Evolutionary conservation across 2,797 vertebrate genomes (phyloP).

Genomic region (Brotula barbata): DNA sequence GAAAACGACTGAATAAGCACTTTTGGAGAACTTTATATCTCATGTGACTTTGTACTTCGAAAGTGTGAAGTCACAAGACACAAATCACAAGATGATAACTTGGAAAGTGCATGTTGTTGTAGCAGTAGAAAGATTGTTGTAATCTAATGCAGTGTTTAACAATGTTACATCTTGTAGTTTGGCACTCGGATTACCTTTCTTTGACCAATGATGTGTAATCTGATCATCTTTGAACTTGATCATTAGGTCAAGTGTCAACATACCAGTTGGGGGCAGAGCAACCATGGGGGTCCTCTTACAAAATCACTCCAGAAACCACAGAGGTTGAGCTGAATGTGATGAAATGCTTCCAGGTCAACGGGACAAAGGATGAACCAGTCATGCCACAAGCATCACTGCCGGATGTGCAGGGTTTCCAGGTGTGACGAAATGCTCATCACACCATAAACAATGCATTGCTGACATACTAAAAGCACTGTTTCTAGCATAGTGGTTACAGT

Average conservation of each 20-base stretch:
- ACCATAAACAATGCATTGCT: too few relatives aligned
- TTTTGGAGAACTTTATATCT: background rate
- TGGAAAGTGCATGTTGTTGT: too few relatives aligned
- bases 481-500: too few relatives aligned
- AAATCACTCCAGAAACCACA: constrained; percentile 81
- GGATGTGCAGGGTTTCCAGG: constrained; percentile 77
- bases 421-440: constrained; percentile 18
- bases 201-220: background rate
- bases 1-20: constrained; percentile 32
- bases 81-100: too few relatives aligned
- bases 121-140: too few relatives aligned
- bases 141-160: too few relatives aligned
- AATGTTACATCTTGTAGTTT: too few relatives aligned
- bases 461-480: too few relatives aligned
- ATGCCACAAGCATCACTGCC: constrained; percentile 74
- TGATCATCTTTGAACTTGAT: background rate
- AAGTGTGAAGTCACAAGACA: too few relatives aligned
- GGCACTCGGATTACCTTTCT: background rate
- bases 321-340: constrained; percentile 79
- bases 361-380: constrained; percentile 76
- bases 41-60: constrained; percentile 5
- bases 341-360: constrained; percentile 84
- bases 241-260: constrained; percentile 81
- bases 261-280: constrained; percentile 75
- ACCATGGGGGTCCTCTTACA: constrained; percentile 76